Evolutionary conservation across 2,113 vertebrate species (phyloP).

Genomic region (Forbesichthys papilliferus): DNA sequence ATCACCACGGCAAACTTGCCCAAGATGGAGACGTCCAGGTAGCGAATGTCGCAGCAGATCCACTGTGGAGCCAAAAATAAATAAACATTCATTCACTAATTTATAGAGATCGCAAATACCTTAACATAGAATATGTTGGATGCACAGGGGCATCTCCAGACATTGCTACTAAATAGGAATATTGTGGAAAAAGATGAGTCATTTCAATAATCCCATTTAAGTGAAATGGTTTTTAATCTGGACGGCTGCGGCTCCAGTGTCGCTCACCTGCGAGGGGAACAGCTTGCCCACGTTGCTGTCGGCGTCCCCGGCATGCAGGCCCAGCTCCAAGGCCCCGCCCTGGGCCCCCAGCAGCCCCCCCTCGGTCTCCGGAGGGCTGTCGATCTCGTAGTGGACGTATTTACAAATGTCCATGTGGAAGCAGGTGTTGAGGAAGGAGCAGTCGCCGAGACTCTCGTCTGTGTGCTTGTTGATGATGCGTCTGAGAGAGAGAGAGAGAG

Average conservation of each 20-base stretch:
- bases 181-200: no score
- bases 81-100: no score
- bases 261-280: slow-evolving; percentile 86
- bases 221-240: no score
- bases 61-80: slow-evolving; percentile 72
- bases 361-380: slow-evolving; percentile 81
- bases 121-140: no score
- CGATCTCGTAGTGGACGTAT: slow-evolving; percentile 94
- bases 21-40: slow-evolving; percentile 89
- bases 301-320: slow-evolving; percentile 75
- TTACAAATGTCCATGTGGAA: slow-evolving; percentile 98
- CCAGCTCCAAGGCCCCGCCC: slow-evolving; percentile 75
- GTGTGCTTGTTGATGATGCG: slow-evolving; percentile 95
- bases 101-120: no score
- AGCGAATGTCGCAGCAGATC: slow-evolving; percentile 94
- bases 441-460: slow-evolving; percentile 90
- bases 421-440: slow-evolving; percentile 94
- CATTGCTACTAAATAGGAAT: no score
- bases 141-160: no score
- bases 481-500: slow-evolving; percentile 52
- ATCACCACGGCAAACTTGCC: slow-evolving; percentile 95
- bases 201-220: no score
- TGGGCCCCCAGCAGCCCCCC: slow-evolving; percentile 71
- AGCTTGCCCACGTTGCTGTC: slow-evolving; percentile 86
- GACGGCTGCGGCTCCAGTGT: no score